Evolutionary conservation across 1,140 invertebrate species (phyloP), one percentile per base, ranked within the genome.

Genomic region (Drosophila serrata): DNA sequence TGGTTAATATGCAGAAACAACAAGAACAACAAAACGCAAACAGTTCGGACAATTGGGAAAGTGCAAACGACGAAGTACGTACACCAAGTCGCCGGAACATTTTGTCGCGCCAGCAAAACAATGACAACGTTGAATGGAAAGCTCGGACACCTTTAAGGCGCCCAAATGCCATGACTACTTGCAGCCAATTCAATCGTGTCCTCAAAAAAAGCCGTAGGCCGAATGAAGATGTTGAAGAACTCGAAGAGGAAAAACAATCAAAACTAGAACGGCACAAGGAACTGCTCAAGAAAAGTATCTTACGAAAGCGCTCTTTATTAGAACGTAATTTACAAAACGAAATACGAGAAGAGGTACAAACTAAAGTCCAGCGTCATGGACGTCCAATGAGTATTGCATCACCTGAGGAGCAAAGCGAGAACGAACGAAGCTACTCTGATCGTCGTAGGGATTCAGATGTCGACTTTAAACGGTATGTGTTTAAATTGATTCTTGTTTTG

Each of bases 291-390:
- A 98, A 98, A 88, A 98, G 98, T 81, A 99, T 99, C 62, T 94
- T 98, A 39, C 97, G 97, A 80, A 98, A 98, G 92, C 94, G 98
- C 78, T 96, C 96, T 6, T 92, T 98, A 4, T 94, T 99, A 46
- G 98, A 99, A 93, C 98, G 98, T 81, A 97, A 98, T 92, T 94
- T 99, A 48, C 96, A 98, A 91, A 95, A 96, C 77, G 97, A 98
- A 88, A 98, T 99, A 92, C 91, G 96, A 94, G 96, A 95, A 82
- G 96, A 97, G 91, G 93, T 97, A 15, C 95, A 95, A 5, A 94
- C 94, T 1, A 92, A 92, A 33, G 75, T 86, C 48, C 92, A 75
- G 55, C 90, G 62, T 15, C 84, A 90, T 65, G 77, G 64, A 31
- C 81, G 80, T 2, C 40, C 42, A 95, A 96, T 81, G 48, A 75